These are phyloP conservation scores for Hololepta plana DNA, from an alignment of 2,888 invertebrate genomes.

Conservation along the genomic window DNA sequence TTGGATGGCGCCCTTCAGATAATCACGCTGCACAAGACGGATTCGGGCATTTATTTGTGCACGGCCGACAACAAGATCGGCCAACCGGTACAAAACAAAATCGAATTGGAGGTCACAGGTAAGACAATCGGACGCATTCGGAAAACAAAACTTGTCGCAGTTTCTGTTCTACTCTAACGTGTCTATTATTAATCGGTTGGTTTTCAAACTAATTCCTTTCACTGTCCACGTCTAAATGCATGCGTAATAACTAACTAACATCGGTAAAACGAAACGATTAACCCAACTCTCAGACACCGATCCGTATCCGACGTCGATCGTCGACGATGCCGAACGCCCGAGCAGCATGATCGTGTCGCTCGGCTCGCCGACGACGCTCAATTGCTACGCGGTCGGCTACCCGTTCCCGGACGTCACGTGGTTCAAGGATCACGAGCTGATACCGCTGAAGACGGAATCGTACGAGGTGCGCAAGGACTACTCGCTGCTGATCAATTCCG, in stretches of 20 bases:
- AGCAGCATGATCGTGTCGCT: constrained; percentile 46
- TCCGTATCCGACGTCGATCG: constrained; percentile 39
- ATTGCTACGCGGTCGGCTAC: constrained; percentile 68
- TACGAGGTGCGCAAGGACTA: constrained; percentile 59
- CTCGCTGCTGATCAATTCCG: constrained; percentile 53
- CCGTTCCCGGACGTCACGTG: constrained; percentile 66
- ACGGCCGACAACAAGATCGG: constrained; percentile 66
- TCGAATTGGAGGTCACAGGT: constrained; percentile 59
- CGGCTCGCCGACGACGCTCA: constrained; percentile 48
- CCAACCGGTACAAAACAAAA: constrained; percentile 44
- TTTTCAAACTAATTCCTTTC: no score
- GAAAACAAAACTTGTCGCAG: no score
- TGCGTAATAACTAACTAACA: constrained; percentile 6
- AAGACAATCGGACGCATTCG: no score
- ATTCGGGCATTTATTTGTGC: constrained; percentile 75
- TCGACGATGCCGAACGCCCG: constrained; percentile 45
- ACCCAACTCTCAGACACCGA: constrained; percentile 49
- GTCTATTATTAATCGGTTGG: no score
- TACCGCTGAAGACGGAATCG: constrained; percentile 48
- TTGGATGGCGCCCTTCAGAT: constrained; percentile 61
- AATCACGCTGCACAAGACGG: constrained; percentile 57
- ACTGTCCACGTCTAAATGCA: no score
- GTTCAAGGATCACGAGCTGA: constrained; percentile 63
- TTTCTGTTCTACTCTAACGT: no score
- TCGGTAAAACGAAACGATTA: no score